Base-by-base conservation (phyloP, 2,113 vertebrate genomes). In the Paramormyrops kingsleyae region DNA sequence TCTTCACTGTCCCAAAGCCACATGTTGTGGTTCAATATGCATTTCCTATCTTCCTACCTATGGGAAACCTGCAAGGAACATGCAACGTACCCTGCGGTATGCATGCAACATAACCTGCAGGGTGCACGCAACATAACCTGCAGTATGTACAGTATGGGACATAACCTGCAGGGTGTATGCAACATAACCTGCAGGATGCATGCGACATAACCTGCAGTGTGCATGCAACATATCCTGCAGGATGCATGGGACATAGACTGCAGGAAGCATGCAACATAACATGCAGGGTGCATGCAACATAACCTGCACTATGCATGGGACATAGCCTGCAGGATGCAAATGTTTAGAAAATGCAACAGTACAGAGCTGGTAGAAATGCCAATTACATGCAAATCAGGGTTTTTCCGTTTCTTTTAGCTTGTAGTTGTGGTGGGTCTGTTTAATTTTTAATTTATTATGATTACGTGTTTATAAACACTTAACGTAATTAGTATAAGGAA, bases 1-100 rank as follows among this genome's bases (percentile, higher is more conserved):
- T 99, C 88, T 96, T 98, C 0, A 99, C 98, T 13, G 94, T 99
- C 89, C 97, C 97, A 12, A 99, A 99, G 84, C 98, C 97, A 0
- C 98, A 98, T 50, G 98, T 99, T 91, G 98, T 99, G 5, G 97
- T 24, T 59, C 53, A 59, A 59, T 24, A 7, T 59, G 53, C 0
- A 1, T 24, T 59, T 59, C 53, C 53, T 59, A 8, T 24, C 52
- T 5, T 21, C 6, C 49, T 49, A 59, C 21, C 7, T 59, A 21
- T 59, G 21, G 53, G 17, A 53, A 53, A 52, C 8, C 47, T 2
- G 49, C 3, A 52, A 52, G 50, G 0, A 17, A 52, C 49, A 50
- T 50, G 49, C 49, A 53, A 56, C 4, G 1, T 56, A 21, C 0
- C 39, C 39, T 46, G 46, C 46, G 8, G 46, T 6, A 0, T 46